Conservation (phyloP, 2,113 vertebrate genomes). For the Eublepharis macularius region DNA sequence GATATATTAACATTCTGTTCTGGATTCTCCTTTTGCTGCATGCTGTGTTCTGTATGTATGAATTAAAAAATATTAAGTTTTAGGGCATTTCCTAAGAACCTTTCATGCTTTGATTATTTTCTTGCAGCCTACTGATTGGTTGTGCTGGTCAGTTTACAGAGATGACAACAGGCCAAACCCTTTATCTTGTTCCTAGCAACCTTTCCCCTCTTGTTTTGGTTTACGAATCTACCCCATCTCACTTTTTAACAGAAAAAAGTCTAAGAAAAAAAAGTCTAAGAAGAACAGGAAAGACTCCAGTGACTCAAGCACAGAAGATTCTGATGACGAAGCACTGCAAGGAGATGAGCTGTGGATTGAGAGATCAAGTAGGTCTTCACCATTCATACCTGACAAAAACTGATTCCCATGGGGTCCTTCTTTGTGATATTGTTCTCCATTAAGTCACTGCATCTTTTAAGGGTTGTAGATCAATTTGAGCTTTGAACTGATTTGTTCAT, state of each 20-base stretch:
- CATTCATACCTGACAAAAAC: neutral
- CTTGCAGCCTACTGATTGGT: too few species aligned
- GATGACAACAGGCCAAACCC: neutral
- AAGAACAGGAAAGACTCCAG: conserved; percentile 88
- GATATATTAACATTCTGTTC: too few species aligned
- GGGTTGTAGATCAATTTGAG: neutral
- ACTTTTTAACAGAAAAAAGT: conserved; percentile 82
- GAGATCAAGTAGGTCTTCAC: conserved; percentile 79
- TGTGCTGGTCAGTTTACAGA: neutral
- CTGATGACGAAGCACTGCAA: conserved; percentile 78
- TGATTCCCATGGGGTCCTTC: neutral
- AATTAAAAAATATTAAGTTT: neutral
- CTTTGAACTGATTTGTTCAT: neutral
- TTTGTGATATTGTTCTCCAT: neutral
- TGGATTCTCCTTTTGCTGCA: neutral
- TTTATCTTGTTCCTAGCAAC: neutral
- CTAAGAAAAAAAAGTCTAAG: conserved; percentile 89
- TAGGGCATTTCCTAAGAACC: neutral
- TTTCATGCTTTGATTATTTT: neutral
- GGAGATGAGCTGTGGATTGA: conserved; percentile 89
- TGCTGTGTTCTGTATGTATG: neutral
- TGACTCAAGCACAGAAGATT: conserved; percentile 88
- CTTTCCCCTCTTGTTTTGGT: neutral
- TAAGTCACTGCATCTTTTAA: neutral
- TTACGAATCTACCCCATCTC: neutral